Base-by-base conservation (phyloP, 1,140 invertebrate species). In the Steinernema khuongi region DNA sequence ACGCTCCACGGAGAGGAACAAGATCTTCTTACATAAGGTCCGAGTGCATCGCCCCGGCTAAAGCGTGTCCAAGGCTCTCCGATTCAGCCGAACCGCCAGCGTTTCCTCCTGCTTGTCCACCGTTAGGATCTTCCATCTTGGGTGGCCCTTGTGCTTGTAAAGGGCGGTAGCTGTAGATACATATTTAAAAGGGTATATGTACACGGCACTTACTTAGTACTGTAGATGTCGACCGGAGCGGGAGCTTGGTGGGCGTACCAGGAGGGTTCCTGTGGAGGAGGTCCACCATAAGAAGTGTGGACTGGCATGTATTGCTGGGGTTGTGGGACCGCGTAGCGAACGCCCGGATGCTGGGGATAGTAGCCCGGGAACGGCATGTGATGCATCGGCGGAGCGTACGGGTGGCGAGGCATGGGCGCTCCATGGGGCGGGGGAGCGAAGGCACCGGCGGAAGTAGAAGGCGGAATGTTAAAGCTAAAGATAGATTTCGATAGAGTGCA, bases 381-480 rank as follows among this genome's bases (percentile, higher is more conserved):
- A 26, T 60, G 50, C 50, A 60, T 60, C 19, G 11, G 50, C 50
- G 50, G 50, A 7, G 50, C 14, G 14, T 41, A 41, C 36, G 36
- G 7, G 36, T 60, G 50, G 4, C 50, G 14, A 7, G 50, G 50
- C 50, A 60, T 60, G 19, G 7, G 50, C 7, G 50, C 50, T 26
- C 22, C 11, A 7, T 11, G 11, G 4, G 50, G 50, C 50, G 50
- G 50, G 22, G 50, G 50, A 26, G 22, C 50, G 50, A 60, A 60
- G 50, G 11, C 50, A 26, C 50, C 50, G 50, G 50, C 50, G 19
- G 50, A 60, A 17, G 50, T 60, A 4, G 50, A 60, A 26, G 50
- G 50, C 50, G 50, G 50, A 60, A 60, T 11, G 50, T 60, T 60
- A 60, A 60, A 60, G 50, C 50, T 60, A 60, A n/a, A 41, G 36